A percentile compares a stretch with the other conserved stretches of the same genome.
phyloP scores from a whole-genome alignment of 2,113 vertebrate species.

The Oncorhynchus kisutch region DNA sequence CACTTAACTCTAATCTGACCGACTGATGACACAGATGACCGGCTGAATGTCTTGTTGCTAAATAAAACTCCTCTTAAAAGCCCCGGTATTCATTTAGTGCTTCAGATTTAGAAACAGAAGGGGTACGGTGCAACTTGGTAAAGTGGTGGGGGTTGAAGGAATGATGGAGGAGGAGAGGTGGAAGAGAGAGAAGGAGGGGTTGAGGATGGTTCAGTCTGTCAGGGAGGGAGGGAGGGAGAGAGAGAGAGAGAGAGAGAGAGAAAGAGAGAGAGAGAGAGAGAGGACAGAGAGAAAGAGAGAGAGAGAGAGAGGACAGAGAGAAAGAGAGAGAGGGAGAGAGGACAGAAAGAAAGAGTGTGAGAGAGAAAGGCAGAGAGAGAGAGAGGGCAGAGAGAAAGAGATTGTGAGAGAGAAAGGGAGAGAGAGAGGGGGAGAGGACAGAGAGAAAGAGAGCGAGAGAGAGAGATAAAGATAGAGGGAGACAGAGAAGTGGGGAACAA shows the following conservation, averaged over 20 bases:
- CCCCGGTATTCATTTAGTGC: constrained; percentile 25
- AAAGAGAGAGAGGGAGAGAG: constrained; percentile 16
- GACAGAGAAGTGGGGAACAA: too few species aligned
- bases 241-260: rapidly evolving
- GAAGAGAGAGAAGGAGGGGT: not conserved
- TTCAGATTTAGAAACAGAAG: constrained; percentile 24
- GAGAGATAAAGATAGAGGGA: too few species aligned
- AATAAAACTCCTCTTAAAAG: constrained; percentile 32
- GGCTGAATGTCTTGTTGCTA: constrained; percentile 25
- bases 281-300: constrained; percentile 26
- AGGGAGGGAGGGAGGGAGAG: too few species aligned
- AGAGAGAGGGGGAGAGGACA: too few species aligned
- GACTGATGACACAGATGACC: constrained; percentile 21
- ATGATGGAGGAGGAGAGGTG: not conserved
- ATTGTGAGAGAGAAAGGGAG: not conserved
- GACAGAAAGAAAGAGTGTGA: not conserved
- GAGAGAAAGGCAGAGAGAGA: constrained; percentile 26
- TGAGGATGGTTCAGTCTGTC: too few species aligned
- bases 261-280: constrained; percentile 2
- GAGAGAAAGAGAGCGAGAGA: rapidly evolving
- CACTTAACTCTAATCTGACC: constrained; percentile 25
- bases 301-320: not conserved
- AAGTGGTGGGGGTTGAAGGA: constrained; percentile 22
- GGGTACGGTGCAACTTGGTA: constrained; percentile 15
- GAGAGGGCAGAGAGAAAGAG: constrained; percentile 25